Base-by-base conservation (phyloP, 2,888 invertebrate species). In the Acheta domesticus region DNA sequence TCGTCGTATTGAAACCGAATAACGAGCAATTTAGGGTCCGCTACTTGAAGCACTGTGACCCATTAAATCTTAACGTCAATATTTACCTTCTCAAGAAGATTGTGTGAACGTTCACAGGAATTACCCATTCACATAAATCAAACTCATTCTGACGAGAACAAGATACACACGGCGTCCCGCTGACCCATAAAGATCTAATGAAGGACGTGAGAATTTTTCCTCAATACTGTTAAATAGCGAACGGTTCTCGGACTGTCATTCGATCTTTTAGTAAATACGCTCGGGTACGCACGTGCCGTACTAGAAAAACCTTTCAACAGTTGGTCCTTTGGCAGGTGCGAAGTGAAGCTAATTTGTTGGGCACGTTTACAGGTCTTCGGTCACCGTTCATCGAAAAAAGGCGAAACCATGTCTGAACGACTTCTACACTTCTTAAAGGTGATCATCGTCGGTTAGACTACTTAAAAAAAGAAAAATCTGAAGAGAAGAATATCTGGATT, bases 31-130 rank as follows among this genome's bases (percentile, higher is more conserved):
- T 36, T 36, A 36, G 5, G 8, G 36, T 36, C 36, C 36, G 36
- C 36, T 36, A 36, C 8, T 36, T 8, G 8, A 36, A 36, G 36
- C 36, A 62, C n/a, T 5, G 62, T 62, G 62, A 11, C 62, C 62
- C 62, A 62, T n/a, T 19, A 12, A 62, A 62, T 62, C n/a, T 8
- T 62, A 62, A 62, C 8, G 36, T 62, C 62, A n/a, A n/a, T n/a
- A 62, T 62, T 62, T 62, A 62, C n/a, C n/a, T 62, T 62, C 62
- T 19, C 62, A n/a, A 19, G n/a, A 62, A 19, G 1, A 62, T 62
- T n/a, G 62, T 62, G 62, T 19, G 62, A 62, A 62, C n/a, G n/a
- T n/a, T n/a, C n/a, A 62, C n/a, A 62, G n/a, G 62, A 62, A 62
- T 62, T 0, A 62, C 62, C 5, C 5, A 62, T 62, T 62, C 62